Evolutionary conservation across 1,140 invertebrate genomes (phyloP), one percentile per base, ranked within the genome.

Genomic region (Papilio polyxenes): DNA sequence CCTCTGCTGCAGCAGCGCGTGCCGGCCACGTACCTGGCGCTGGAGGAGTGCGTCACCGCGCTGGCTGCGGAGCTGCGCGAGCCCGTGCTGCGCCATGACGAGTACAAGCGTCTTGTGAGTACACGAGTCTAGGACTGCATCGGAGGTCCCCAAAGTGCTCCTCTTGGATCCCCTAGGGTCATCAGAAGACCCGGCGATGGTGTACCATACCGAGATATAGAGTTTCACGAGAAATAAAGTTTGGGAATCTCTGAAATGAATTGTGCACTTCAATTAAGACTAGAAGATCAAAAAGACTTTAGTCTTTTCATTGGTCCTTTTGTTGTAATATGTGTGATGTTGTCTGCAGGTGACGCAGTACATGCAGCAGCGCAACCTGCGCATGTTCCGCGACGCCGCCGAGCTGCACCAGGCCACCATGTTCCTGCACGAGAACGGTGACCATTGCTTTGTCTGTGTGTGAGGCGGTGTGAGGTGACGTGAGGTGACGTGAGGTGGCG

Each of bases 391-490:
- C 37, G 98, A 99, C 95, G 95, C 96, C 7, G 96, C 98, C 0
- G 99, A 99, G 92, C 91, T 99, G 53, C 98, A 99, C 87, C 98
- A 99, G 92, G 99, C 99, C 0, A 99, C 98, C 0, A 96, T 98
- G 82, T 99, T 99, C 94, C 96, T 99, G 2, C 99, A 99, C 94
- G 99, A 99, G 89, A 99, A 99, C 95, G 99, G 98, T 96, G 17
- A 44, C n/a, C 1, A 2, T 1, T 15, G 8, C 17, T 48, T 10
- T 3, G 3, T 75, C 8, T 49, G 13, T 20, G 44, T 13, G 23
- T 44, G 40, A n/a, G n/a, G n/a, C n/a, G n/a, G n/a, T 74, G 69
- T 17, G 15, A 37, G 13, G 17, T 40, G 4, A 31, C 10, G 69
- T 11, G 15, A 74, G 13, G 44, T 75, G n/a, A 10, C 13, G 72